These are phyloP conservation scores for Sceliomorpha sp. DNA, from an alignment of 2,888 invertebrate genomes.

Conservation along the genomic window DNA sequence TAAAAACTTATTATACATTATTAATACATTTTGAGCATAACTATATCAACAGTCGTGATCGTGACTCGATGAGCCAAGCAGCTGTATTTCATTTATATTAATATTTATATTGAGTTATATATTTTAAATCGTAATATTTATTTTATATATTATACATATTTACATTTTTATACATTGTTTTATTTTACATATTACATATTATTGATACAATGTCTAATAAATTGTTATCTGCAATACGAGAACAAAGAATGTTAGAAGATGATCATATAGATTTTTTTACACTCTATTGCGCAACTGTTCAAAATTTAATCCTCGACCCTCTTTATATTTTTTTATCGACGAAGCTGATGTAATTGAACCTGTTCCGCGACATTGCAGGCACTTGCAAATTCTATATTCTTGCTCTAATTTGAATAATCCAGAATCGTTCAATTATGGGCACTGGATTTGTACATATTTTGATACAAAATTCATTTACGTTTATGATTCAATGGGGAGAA, in stretches of 20 bases:
- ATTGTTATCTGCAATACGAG: no score
- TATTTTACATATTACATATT: background rate
- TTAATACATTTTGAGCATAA: no score
- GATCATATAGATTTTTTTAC: background rate
- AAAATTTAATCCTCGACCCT: background rate
- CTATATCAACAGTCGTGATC: no score
- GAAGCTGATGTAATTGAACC: background rate
- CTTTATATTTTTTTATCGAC: background rate
- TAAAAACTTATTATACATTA: no score
- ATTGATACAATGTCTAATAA: no score
- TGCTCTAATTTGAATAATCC: background rate
- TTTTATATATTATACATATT: no score
- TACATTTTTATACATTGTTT: background rate
- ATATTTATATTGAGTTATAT: no score
- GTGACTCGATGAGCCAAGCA: no score
- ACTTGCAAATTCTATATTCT: background rate
- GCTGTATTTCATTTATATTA: no score
- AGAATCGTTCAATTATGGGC: background rate
- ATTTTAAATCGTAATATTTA: no score
- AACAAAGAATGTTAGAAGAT: background rate
- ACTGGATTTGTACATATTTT: background rate
- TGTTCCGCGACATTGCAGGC: background rate
- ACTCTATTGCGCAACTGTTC: background rate
- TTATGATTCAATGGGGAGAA: background rate
- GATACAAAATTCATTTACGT: background rate